Base-by-base conservation (phyloP, 2,888 invertebrate species). In the Alitta virens region DNA sequence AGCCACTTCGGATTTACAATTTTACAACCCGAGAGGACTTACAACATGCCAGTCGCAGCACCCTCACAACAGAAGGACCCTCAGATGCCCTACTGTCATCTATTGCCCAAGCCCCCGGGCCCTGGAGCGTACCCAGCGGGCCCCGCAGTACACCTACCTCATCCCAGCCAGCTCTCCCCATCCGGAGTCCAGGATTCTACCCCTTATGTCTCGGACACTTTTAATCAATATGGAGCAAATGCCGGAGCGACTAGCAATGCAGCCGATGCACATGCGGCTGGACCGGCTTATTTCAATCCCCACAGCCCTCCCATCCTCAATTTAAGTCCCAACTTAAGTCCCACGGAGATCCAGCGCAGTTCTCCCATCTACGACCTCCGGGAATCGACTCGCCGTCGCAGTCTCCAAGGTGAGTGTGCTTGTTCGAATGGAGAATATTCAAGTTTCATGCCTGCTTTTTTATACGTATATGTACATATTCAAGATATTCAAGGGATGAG, bases 301-400 rank as follows among this genome's bases (percentile, higher is more conserved):
- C 76, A 77, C 67, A 79, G 78, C 68, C 80, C 80, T 14, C 80
- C 80, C n/a, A 74, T 80, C 21, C 67, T 80, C 33, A 79, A 79
- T 64, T 69, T 80, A 12, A 79, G 78, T 68, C 80, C 80, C 18
- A 68, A 67, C 59, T 53, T 69, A 43, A 68, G 68, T 51, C 69
- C 69, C n/a, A 46, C 51, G n/a, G 62, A 68, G 33, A 51, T 43
- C 24, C 58, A 58, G 50, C 21, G 58, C 9, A 38, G 50, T 23
- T 61, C 61, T 16, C 57, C 57, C 33, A 54, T 25, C 33, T 62
- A 66, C 33, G 64, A 64, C 40, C 38, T 61, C 2, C 43, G 61
- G 21, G 61, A 61, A n/a, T 50, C 55, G 2, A 54, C 61, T n/a
- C 42, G 61, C 18, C 25, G 61, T 14, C 33, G 61, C n/a, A 61